Conservation (phyloP, 37 sponge, comb jelly and placozoan species). For the Ianthella basta region DNA sequence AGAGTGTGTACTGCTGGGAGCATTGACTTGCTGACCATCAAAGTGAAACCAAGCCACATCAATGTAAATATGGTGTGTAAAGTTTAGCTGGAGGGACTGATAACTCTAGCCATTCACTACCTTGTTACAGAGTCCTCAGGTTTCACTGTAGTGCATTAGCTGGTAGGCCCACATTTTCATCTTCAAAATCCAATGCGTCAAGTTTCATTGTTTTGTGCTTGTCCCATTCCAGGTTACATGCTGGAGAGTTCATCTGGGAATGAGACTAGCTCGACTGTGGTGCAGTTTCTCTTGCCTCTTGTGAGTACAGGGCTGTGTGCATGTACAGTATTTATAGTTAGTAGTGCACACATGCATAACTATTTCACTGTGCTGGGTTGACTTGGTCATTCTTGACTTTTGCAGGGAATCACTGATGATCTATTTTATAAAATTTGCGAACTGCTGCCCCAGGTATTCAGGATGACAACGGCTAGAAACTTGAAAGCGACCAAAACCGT, state of each 20-base stretch:
- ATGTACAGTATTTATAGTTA: neutral
- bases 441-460: conserved; percentile 81
- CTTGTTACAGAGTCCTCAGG: no score
- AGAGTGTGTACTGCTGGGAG: no score
- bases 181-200: no score
- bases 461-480: conserved; percentile 58
- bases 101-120: no score
- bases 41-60: no score
- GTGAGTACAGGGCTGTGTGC: conserved; percentile 48
- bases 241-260: conserved; percentile 77
- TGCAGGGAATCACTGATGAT: conserved; percentile 74
- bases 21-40: no score
- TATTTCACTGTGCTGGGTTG: no score
- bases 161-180: no score
- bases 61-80: no score
- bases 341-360: neutral
- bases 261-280: conserved; percentile 63
- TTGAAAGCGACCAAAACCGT: conserved; percentile 26
- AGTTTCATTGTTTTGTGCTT: neutral
- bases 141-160: no score
- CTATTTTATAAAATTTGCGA: conserved; percentile 82
- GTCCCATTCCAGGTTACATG: conserved; percentile 72
- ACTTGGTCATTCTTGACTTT: no score
- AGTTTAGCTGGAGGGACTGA: no score
- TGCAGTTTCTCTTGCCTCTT: conserved; percentile 88